Evolutionary conservation across 2,888 invertebrate species (phyloP), one percentile per base, ranked within the genome.

Genomic region (Sepioteuthis lessoniana): DNA sequence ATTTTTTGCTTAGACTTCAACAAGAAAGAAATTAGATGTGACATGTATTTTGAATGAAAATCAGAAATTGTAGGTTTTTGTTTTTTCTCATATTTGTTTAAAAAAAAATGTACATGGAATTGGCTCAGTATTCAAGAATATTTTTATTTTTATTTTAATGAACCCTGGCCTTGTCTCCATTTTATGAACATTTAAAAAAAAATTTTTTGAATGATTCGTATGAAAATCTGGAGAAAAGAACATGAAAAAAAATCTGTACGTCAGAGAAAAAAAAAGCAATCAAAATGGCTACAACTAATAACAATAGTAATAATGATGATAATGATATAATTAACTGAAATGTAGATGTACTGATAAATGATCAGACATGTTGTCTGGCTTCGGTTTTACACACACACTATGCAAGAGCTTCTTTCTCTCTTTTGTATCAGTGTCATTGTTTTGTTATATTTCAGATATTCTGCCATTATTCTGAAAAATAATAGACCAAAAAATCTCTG

Each of bases 21-120:
- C 25, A 55, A 25, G 25, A 55, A 55, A 25, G 13, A 35, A 76
- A 35, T 76, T 35, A 76, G n/a, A 76, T n/a, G 35, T 76, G 76
- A 76, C n/a, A 16, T 76, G 76, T 76, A 76, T 76, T 76, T 76
- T 76, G 76, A 76, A 76, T 76, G n/a, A 35, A 76, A 35, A 76
- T 76, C 76, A 76, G 35, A 76, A 76, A 76, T 35, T n/a, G 16
- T n/a, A n/a, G 76, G 13, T 76, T n/a, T 76, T 76, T 76, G 10
- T 76, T 35, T 76, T 76, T n/a, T 76, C n/a, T 76, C 25, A 25
- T 55, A 25, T 21, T 55, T 76, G n/a, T n/a, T 16, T n/a, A 76
- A 76, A 76, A 25, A 35, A 76, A 76, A 76, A n/a, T 76, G 76
- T 76, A 76, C n/a, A 76, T 76, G 76, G n/a, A 76, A 76, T 76